Base-by-base conservation (phyloP, 1,140 invertebrate species). In the Dendrolimus kikuchii region DNA sequence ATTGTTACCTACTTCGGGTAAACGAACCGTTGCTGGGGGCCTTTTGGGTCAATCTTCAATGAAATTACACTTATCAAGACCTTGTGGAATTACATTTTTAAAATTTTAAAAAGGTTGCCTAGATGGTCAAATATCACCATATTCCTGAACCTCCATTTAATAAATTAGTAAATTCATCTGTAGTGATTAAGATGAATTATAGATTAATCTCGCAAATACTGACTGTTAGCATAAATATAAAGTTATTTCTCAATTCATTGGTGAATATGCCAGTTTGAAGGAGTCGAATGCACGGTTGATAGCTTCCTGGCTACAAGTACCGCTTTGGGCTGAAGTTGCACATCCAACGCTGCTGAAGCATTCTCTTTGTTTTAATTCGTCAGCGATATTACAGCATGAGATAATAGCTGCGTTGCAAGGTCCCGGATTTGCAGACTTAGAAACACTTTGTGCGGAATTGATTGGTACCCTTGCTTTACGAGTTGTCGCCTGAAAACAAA, bases 331-430 rank as follows among this genome's bases (percentile, higher is more conserved):
- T 6, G 57, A 46, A 36, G 48, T 49, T 8, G 7, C 49, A 49
- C 65, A 68, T 0, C 62, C 61, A 4, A 62, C 38, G 9, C 45
- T 50, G 7, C 47, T 60, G 50, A 68, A 68, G 46, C 65, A 68
- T n/a, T 46, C 23, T 10, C n/a, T 56, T 36, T 60, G 60, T 23
- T 36, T 4, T 8, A 53, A 46, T 5, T 52, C 36, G 5, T 52
- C 46, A 2, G 59, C 38, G n/a, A 39, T 9, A 38, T 50, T 49
- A 49, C 65, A 68, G 48, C 65, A 68, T 4, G 59, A 51, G 2
- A 68, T 54, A 7, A 60, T 54, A 38, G 65, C 65, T 38, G 57
- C 59, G 43, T 62, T 57, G 48, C 65, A 68, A 38, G 46, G 57
- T 6, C 5, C 41, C 5, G 60, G 53, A 5, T 38, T 38, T 1